Evolutionary conservation across 92 coral and sea anemone genomes (phyloP), one percentile per base, ranked within the genome.

Genomic region (Hydrozoanthus gracilis): DNA sequence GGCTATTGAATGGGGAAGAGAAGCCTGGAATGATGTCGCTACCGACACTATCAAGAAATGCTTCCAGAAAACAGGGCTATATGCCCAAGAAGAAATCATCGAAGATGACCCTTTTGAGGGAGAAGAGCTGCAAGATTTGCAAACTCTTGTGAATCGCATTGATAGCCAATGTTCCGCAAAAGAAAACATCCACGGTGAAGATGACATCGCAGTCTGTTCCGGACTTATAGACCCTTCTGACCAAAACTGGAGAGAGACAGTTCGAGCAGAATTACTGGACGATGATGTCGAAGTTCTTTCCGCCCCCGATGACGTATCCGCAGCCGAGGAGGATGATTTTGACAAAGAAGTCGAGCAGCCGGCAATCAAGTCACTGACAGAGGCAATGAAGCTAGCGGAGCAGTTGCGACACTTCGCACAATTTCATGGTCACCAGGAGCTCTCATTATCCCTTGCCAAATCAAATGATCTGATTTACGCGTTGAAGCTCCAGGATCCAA

Each of bases 1-100:
- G 88, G 67, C 90, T 71, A 90, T 79, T 90, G 85, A 90, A 86
- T 86, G 88, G 87, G 89, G 87, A 78, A 84, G 89, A 64, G 77
- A 60, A 85, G 92, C 89, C 76, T 89, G 92, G 69, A 48, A 44
- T 72, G 68, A 88, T 35, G 76, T 49, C 35, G 35, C 35, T 27
- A 27, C 35, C 35, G 35, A 27, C 86, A 67, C 89, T 49, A 78
- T 87, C 86, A 78, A 58, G 85, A 83, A 88, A 78, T 84, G 84
- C 88, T 76, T 83, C 70, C 86, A 84, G 82, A 89, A 73, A 73
- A 84, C 86, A 27, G 89, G 89, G 73, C 66, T 86, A 47, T 60
- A 86, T 47, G 20, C 83, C 55, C 51, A 74, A 86, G 83, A 86
- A 39, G 82, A 50, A 55, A 60, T 15, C n/a, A 55, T 44, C 15